Evolutionary conservation across 1,140 invertebrate species (phyloP), one percentile per base, ranked within the genome.

Genomic region (Andrena cerasifolii): DNA sequence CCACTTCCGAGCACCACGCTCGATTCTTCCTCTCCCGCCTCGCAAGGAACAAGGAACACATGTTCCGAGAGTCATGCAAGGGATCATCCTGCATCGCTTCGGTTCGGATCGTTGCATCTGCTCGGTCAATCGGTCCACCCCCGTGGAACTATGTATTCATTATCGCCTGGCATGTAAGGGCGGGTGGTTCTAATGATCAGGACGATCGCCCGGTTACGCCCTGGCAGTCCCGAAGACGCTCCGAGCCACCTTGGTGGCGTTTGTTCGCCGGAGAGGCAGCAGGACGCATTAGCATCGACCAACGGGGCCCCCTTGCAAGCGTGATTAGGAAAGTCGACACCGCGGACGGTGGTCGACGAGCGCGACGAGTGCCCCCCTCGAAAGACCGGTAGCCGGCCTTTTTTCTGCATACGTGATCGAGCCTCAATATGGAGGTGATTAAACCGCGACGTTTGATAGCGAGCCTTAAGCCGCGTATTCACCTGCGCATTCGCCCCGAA

Each of bases 201-300:
- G 16, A 45, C 80, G 79, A 82, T 89, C 84, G 85, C 86, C 83
- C 83, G 87, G 86, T 87, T 84, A 87, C 86, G 87, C 86, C 88
- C 79, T 78, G 81, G 79, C 72, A 85, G 79, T 58, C 66, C 36
- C 67, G 40, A 28, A 76, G 68, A 72, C 80, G 84, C 78, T 58
- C 33, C 62, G 28, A 68, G 79, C 49, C 43, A 81, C 62, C 54
- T 71, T 31, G n/a, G 36, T 5, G 10, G 65, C 45, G 66, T 51
- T n/a, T 49, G 59, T 18, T 24, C 53, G 40, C n/a, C 31, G 28
- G 14, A 3, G 40, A n/a, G 70, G 10, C 59, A 49, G 65, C 24
- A 49, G 21, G 47, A 28, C 26, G 68, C 71, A 79, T 81, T 78
- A 82, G 68, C 73, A 73, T 74, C n/a, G 28, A 53, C 54, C 36